Base-by-base conservation (phyloP, 2,113 vertebrate species). In the Pionites leucogaster region DNA sequence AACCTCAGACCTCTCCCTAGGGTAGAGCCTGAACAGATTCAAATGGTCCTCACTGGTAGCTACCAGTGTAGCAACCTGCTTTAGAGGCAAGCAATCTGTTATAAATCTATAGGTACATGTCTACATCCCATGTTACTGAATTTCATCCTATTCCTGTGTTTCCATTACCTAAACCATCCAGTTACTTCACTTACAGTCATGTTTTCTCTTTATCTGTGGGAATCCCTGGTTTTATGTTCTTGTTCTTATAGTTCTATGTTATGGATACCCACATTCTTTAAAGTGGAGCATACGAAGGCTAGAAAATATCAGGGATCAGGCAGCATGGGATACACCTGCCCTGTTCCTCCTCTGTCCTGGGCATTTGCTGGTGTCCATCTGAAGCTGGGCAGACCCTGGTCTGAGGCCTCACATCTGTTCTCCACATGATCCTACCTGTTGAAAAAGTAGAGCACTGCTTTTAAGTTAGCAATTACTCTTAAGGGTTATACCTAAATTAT, bases 21-120 rank as follows among this genome's bases (percentile, higher is more conserved):
- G 68, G 20, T 35, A 88, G 75, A 52, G 68, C 13, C 57, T 82
- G 53, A 39, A 19, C 6, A 75, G 16, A 25, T 57, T 35, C 39
- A 13, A 12, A 10, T 17, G 37, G 4, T 12, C 35, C 37, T 77
- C 75, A 6, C 27, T 13, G 59, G 22, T 13, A 78, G 37, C 25
- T 27, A 18, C 22, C 67, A 31, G 5, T 5, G 25, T 33, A 50
- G 50, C 3, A 75, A 75, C 49, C 33, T 50, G 50, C 35, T 41
- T 86, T n/a, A 57, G 52, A 63, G 17, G 27, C 17, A 90, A 89
- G 7, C 37, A 23, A 53, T 7, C 28, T 33, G 4, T 5, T 28
- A 11, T 7, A 44, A 76, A 13, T 7, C 29, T 68, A n/a, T 1
- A 27, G 29, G 27, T 8, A 46, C 9, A 31, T 1, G 1, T 15